A percentile compares a stretch with the other conserved stretches of the same genome.
Conservation (phyloP, 2,888 invertebrate genomes). For the Theretra japonica region DNA sequence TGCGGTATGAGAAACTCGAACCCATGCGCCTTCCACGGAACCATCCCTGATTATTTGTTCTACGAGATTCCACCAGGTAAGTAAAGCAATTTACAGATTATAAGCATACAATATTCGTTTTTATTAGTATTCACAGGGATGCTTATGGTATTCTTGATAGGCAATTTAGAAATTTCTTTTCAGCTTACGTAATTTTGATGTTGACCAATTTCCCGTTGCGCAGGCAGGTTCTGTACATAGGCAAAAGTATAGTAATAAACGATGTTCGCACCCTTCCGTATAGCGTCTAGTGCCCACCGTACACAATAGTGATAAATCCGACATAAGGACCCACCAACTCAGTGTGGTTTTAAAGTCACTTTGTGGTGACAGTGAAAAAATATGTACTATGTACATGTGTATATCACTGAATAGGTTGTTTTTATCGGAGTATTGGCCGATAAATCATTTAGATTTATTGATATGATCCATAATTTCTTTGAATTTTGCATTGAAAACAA, state of each 20-base stretch:
- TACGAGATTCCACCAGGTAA: constrained; percentile 90
- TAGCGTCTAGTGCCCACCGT: too few species aligned
- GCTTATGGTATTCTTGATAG: too few species aligned
- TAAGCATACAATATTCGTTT: neutral
- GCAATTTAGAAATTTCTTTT: too few species aligned
- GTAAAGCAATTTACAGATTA: constrained; percentile 30
- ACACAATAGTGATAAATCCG: too few species aligned
- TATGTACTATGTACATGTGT: neutral
- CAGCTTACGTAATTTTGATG: too few species aligned
- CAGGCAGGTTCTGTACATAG: too few species aligned
- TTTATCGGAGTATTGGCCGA: constrained; percentile 16
- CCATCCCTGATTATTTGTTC: constrained; percentile 93
- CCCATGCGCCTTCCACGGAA: constrained; percentile 87
- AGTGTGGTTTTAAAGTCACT: neutral
- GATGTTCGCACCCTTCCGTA: too few species aligned
- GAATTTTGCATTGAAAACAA: neutral
- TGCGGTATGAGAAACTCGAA: constrained; percentile 87
- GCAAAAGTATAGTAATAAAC: too few species aligned
- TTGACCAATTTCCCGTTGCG: too few species aligned
- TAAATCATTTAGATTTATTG: constrained; percentile 17
- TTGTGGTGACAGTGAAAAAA: neutral
- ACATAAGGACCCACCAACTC: too few species aligned
- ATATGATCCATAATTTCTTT: neutral
- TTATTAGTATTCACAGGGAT: too few species aligned
- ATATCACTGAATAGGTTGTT: neutral